Evolutionary conservation across 1,140 invertebrate genomes (phyloP).

Genomic region (Capitella teleta): DNA sequence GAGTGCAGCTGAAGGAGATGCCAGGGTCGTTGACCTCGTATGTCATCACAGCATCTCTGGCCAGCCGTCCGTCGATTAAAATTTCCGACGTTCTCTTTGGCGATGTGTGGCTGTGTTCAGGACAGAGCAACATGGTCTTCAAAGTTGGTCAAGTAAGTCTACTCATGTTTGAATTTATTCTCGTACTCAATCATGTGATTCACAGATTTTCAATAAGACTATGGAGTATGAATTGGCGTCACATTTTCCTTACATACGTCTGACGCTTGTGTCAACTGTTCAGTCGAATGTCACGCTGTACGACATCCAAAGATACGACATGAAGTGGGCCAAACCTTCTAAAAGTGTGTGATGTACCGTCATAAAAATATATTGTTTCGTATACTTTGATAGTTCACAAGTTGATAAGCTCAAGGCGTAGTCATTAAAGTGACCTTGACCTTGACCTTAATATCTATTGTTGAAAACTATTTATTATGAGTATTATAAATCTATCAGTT

Average conservation of each 20-base stretch:
- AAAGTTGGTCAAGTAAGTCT: constrained; percentile 1
- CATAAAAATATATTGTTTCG: no score
- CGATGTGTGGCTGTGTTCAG: constrained; percentile 35
- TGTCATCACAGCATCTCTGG: background rate
- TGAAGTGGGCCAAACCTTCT: background rate
- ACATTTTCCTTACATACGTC: background rate
- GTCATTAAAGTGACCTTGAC: no score
- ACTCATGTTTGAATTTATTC: background rate
- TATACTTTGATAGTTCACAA: no score
- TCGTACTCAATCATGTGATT: constrained; percentile 14
- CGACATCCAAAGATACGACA: background rate
- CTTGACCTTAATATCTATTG: no score
- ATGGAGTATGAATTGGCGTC: background rate
- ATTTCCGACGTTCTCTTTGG: constrained; percentile 31
- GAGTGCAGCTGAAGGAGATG: background rate
- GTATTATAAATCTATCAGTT: no score
- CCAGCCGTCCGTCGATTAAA: constrained; percentile 3
- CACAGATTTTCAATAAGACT: background rate
- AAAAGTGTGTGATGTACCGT: no score
- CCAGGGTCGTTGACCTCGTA: constrained; percentile 8
- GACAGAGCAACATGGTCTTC: constrained; percentile 33
- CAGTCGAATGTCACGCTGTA: background rate
- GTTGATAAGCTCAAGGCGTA: no score
- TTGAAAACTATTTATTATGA: no score
- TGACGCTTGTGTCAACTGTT: background rate